These are phyloP conservation scores for Philypnodon macrostomus DNA, from an alignment of 2,797 vertebrate genomes.

Conservation along the genomic window DNA sequence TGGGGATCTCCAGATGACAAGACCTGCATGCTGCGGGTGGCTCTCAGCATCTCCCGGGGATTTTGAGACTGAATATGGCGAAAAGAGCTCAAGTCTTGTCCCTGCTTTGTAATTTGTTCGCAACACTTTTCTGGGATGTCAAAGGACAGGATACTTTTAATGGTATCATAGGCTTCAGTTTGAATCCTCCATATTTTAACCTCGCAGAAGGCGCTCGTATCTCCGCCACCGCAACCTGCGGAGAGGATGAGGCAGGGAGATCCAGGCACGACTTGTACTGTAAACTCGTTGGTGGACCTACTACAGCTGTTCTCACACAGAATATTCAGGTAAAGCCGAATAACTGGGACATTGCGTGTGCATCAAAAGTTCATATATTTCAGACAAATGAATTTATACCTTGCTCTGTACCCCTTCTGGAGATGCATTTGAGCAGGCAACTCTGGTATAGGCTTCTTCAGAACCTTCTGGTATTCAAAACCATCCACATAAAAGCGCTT, in stretches of 20 bases:
- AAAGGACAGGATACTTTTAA: conserved; percentile 48
- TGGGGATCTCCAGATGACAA: conserved; percentile 61
- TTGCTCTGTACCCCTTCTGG: no score
- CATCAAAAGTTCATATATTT: neutral
- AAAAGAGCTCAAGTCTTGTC: conserved; percentile 52
- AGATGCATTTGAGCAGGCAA: no score
- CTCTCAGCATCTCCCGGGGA: conserved; percentile 61
- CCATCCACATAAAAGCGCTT: no score
- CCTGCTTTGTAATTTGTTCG: conserved; percentile 25
- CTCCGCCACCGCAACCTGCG: conserved; percentile 88
- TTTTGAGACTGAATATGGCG: conserved; percentile 66
- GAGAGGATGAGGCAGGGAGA: conserved; percentile 73
- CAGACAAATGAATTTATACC: no score
- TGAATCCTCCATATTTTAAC: conserved; percentile 91
- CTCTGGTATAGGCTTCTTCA: no score
- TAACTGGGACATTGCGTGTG: neutral
- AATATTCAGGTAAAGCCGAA: conserved; percentile 83
- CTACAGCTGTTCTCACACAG: conserved; percentile 67
- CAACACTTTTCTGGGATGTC: conserved; percentile 33
- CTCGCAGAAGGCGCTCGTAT: conserved; percentile 79
- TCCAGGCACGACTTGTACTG: conserved; percentile 85
- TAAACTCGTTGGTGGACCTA: conserved; percentile 89
- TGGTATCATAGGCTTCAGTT: conserved; percentile 69
- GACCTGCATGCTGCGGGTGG: conserved; percentile 51
- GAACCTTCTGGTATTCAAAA: no score